phyloP scores from a whole-genome alignment of 2,113 vertebrate species.

The Carlito syrichta region DNA sequence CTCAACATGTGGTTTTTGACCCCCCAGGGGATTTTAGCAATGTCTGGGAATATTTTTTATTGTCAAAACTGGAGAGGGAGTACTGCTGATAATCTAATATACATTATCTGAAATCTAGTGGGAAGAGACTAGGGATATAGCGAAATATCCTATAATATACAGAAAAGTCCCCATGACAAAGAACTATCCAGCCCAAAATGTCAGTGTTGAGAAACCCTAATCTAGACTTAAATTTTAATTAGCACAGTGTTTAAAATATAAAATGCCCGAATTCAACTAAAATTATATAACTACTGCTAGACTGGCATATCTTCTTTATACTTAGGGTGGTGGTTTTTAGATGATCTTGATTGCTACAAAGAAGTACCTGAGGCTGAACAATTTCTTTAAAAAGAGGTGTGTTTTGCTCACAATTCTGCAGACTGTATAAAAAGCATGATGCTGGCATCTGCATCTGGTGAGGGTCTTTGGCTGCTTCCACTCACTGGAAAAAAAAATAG shows the following conservation, averaged over 20 bases:
- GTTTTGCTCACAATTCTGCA: too few species aligned
- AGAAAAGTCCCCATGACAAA: neutral
- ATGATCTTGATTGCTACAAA: too few species aligned
- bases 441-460: too few species aligned
- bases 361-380: too few species aligned
- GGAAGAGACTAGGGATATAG: neutral
- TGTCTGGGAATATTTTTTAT: neutral
- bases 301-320: neutral
- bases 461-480: too few species aligned
- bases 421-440: too few species aligned
- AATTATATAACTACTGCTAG: neutral
- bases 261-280: neutral
- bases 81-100: neutral
- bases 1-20: neutral
- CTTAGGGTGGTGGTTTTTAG: neutral
- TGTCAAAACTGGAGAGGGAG: neutral
- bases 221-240: neutral
- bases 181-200: neutral
- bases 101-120: neutral
- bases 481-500: neutral
- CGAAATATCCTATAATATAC: too few species aligned
- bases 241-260: neutral
- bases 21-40: neutral
- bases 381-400: too few species aligned
- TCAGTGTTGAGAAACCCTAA: neutral